Conservation (phyloP, 1,140 invertebrate species). For the Papilio machaon region DNA sequence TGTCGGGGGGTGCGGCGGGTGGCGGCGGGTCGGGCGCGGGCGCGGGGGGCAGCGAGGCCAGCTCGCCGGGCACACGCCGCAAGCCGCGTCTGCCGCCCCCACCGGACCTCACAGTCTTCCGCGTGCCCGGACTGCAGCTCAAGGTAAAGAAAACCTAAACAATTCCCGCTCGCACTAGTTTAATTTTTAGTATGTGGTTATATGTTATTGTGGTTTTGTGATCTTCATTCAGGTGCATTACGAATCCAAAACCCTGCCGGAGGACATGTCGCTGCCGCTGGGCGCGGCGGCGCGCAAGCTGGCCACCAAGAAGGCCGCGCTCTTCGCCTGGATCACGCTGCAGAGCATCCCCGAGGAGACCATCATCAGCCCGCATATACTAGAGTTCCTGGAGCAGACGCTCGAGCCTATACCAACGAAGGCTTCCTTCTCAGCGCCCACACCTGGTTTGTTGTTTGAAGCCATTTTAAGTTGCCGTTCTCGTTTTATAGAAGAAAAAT, state of each 20-base stretch:
- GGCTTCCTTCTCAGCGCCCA: slow-evolving; percentile 74
- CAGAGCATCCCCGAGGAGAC: slow-evolving; percentile 98
- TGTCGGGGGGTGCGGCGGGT: slow-evolving; percentile 49
- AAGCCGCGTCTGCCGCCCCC: slow-evolving; percentile 79
- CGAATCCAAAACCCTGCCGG: slow-evolving; percentile 90
- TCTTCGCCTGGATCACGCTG: slow-evolving; percentile 97
- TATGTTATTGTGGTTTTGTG: no score
- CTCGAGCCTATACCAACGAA: slow-evolving; percentile 95
- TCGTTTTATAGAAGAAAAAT: no score
- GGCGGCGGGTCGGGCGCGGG: slow-evolving; percentile 42
- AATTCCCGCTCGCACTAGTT: neutral
- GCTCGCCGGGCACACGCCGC: slow-evolving; percentile 63
- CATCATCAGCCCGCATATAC: slow-evolving; percentile 96
- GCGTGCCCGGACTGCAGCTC: slow-evolving; percentile 96
- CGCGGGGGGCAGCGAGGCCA: slow-evolving; percentile 74
- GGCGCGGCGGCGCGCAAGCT: slow-evolving; percentile 80
- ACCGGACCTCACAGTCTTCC: slow-evolving; percentile 94
- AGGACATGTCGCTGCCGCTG: slow-evolving; percentile 77
- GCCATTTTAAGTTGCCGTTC: slow-evolving; percentile 18
- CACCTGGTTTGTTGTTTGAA: slow-evolving; percentile 51
- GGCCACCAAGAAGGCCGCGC: slow-evolving; percentile 93
- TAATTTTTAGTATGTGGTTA: no score
- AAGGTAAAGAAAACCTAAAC: slow-evolving; percentile 83
- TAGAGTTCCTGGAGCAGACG: slow-evolving; percentile 97
- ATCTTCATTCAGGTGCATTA: slow-evolving; percentile 87